These are phyloP conservation scores for Mustela nigripes DNA, from an alignment of 2,113 vertebrate species.

Conservation along the genomic window DNA sequence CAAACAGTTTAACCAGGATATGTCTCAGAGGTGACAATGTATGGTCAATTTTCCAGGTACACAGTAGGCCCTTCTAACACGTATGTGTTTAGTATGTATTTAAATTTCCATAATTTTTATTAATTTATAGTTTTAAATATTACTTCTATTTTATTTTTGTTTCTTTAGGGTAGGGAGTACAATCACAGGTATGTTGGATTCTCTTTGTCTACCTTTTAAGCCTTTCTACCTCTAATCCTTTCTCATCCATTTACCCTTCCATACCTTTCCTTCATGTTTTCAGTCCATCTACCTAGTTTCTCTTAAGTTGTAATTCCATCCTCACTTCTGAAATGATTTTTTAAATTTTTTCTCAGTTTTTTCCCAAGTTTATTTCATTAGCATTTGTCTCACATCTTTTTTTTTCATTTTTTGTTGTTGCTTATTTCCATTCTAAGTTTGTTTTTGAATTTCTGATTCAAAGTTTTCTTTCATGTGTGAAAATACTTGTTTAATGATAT, in stretches of 20 bases:
- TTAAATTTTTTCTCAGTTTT: background rate
- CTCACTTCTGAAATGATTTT: constrained; percentile 4
- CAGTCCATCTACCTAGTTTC: background rate
- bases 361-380: background rate
- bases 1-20: constrained; percentile 30
- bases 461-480: background rate
- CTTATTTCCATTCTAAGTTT: constrained; percentile 28
- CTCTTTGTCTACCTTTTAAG: background rate
- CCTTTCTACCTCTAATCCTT: background rate
- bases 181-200: background rate
- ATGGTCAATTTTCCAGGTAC: background rate
- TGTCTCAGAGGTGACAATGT: background rate
- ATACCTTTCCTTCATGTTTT: background rate
- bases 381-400: background rate
- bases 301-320: background rate
- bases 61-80: background rate
- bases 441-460: constrained; percentile 23
- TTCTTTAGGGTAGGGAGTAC: background rate
- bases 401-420: background rate
- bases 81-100: background rate
- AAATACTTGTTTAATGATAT: background rate
- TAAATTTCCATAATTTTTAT: background rate
- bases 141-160: background rate
- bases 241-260: background rate
- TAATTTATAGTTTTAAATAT: constrained; percentile 16